Evolutionary conservation across 2,113 vertebrate species (phyloP).

Genomic region (Brachionichthys hirsutus): DNA sequence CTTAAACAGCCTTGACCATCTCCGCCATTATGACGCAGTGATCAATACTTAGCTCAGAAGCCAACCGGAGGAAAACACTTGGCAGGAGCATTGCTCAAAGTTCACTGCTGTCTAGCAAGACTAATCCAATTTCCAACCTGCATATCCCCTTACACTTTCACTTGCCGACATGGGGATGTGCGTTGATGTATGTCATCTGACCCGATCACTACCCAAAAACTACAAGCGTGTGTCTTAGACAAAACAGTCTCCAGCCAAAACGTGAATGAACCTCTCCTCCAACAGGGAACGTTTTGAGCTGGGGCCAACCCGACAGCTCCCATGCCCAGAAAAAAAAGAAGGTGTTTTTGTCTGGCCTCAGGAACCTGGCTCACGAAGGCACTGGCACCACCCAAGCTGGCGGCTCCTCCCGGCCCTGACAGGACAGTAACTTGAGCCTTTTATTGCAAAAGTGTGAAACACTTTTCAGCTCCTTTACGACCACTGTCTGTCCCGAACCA

Average conservation of each 20-base stretch:
- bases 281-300: slow-evolving; percentile 63
- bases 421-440: slow-evolving; percentile 71
- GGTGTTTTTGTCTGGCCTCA: slow-evolving; percentile 79
- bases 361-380: slow-evolving; percentile 52
- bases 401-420: slow-evolving; percentile 54
- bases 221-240: slow-evolving; percentile 75
- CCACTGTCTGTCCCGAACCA: slow-evolving; percentile 60
- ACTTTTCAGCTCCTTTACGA: slow-evolving; percentile 70
- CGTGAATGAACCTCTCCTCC: slow-evolving; percentile 64
- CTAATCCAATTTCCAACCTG: slow-evolving; percentile 52
- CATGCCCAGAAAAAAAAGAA: slow-evolving; percentile 72
- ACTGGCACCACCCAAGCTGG: slow-evolving; percentile 48
- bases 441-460: slow-evolving; percentile 75
- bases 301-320: slow-evolving; percentile 67
- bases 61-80: slow-evolving; percentile 30
- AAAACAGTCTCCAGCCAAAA: slow-evolving; percentile 73
- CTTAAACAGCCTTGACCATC: slow-evolving; percentile 1
- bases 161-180: slow-evolving; percentile 26
- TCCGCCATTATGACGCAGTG: background rate
- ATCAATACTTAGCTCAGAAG: slow-evolving; percentile 16
- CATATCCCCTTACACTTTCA: slow-evolving; percentile 35
- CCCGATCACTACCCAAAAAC: slow-evolving; percentile 71
- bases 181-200: slow-evolving; percentile 54
- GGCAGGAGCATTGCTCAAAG: slow-evolving; percentile 47
- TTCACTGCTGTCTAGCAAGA: slow-evolving; percentile 30